Conservation (phyloP, 30 jellyfish, hydroid and myxozoan species). For the Pelagia noctiluca region DNA sequence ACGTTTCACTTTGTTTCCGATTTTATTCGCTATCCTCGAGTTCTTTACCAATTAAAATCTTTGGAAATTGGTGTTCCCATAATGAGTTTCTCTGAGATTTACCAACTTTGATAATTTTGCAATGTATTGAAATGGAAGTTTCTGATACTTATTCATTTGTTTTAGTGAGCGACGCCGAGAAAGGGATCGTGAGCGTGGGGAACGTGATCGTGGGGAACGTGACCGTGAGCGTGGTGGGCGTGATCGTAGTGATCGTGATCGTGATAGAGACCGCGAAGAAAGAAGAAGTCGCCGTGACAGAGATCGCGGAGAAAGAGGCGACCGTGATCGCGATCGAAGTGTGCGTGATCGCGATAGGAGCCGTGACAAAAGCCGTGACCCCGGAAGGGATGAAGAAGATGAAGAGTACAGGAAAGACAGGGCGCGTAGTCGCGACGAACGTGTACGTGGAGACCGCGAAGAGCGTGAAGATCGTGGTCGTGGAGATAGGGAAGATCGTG, state of each 20-base stretch:
- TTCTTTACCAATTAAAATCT: too few relatives aligned
- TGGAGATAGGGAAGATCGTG: slow-evolving; percentile 52
- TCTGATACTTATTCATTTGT: neutral
- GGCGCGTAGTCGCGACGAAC: slow-evolving; percentile 45
- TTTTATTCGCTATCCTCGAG: too few relatives aligned
- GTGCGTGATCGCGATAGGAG: slow-evolving; percentile 61
- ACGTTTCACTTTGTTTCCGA: too few relatives aligned
- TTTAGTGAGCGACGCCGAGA: slow-evolving; percentile 74
- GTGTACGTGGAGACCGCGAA: slow-evolving; percentile 56
- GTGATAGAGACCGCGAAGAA: slow-evolving; percentile 37
- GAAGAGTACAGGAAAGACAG: too few relatives aligned
- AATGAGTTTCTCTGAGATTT: too few relatives aligned
- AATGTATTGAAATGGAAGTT: too few relatives aligned
- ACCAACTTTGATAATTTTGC: too few relatives aligned
- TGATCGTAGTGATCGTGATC: slow-evolving; percentile 25
- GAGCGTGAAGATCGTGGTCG: slow-evolving; percentile 73
- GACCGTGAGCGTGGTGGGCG: slow-evolving; percentile 35
- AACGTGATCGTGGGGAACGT: slow-evolving; percentile 25
- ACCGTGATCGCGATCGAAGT: slow-evolving; percentile 26
- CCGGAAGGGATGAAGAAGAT: slow-evolving; percentile 29
- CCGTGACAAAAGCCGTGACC: slow-evolving; percentile 72
- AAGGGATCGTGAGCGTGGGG: slow-evolving; percentile 67
- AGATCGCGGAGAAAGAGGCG: slow-evolving; percentile 52
- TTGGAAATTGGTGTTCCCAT: too few relatives aligned
- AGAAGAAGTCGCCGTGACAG: slow-evolving; percentile 55